A percentile compares a stretch with the other conserved stretches of the same genome.
Conservation (phyloP, 1,140 invertebrate species). For the Ptiloglossa arizonensis region DNA sequence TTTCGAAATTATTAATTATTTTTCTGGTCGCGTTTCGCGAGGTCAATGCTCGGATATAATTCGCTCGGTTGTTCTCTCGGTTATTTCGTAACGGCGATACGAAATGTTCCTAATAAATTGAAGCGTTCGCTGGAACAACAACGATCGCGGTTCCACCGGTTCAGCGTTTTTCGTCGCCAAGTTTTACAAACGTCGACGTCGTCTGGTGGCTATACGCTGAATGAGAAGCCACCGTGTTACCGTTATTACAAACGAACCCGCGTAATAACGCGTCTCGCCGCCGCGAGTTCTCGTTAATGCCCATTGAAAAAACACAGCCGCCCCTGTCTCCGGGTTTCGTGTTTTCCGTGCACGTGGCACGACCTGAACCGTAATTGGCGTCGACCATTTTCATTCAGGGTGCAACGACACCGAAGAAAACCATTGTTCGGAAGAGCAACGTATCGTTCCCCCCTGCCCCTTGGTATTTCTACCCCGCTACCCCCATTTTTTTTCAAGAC, state of each 20-base stretch:
- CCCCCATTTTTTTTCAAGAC: not conserved
- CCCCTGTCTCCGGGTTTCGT: conserved; percentile 1
- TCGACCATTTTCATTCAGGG: conserved; percentile 6
- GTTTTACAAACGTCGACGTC: too few relatives aligned
- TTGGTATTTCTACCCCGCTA: too few relatives aligned
- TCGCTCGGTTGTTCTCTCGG: too few relatives aligned
- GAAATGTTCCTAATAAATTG: too few relatives aligned
- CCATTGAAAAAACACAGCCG: not conserved
- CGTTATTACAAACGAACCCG: conserved; percentile 22
- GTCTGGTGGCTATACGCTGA: not conserved
- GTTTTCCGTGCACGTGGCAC: conserved; percentile 3
- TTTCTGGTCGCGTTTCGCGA: too few relatives aligned
- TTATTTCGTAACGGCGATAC: too few relatives aligned
- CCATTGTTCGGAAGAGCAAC: conserved; percentile 9
- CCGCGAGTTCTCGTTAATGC: conserved; percentile 25
- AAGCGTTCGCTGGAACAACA: too few relatives aligned
- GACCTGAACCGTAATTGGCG: conserved; percentile 29
- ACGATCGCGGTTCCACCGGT: too few relatives aligned
- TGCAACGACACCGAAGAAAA: not conserved
- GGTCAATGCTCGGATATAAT: too few relatives aligned
- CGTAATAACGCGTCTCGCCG: conserved; percentile 28
- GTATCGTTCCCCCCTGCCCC: not conserved
- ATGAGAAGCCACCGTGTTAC: conserved; percentile 15
- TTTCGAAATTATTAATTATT: too few relatives aligned
- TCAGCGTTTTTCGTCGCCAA: not conserved